Base-by-base conservation (phyloP, 2,113 vertebrate genomes). In the Nesoenas mayeri region DNA sequence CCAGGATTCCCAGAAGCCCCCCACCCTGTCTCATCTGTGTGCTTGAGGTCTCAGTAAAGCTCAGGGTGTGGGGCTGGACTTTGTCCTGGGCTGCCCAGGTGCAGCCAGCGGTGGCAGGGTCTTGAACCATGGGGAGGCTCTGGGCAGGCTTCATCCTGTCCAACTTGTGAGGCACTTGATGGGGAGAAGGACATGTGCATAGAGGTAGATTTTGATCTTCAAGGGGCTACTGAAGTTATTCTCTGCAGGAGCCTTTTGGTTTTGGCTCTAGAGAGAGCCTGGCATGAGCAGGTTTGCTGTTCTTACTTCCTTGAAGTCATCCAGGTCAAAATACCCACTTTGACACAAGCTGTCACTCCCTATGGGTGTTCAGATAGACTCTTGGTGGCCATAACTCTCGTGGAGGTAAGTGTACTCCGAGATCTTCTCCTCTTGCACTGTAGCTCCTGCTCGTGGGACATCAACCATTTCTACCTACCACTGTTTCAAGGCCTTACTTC, bases 111-210 rank as follows among this genome's bases (percentile, higher is more conserved):
- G 9, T 66, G 19, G 26, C 15, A 56, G 42, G 44, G 44, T 47
- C 44, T 18, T 47, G 44, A 47, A 47, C 18, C 44, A 47, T 19
- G 18, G 44, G 42, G 10, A 72, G 50, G 15, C 31, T 90, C 56
- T 51, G n/a, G 32, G 6, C 9, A 75, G 34, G 20, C 72, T 88
- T 77, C 9, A 38, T 51, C 48, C 15, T 32, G 77, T 22, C 5
- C n/a, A 83, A 13, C 2, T 29, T 2, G 1, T 20, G 13, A 44
- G 7, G 12, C 36, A 31, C 7, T 12, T 50, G 15, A 1, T 11
- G 40, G 10, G 15, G 15, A 47, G 36, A 73, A 78, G 31, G n/a
- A 77, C 0, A 1, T 12, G 5, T 44, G 13, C 10, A 1, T 36
- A 28, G 34, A 72, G 14, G 34, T 69, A 61, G 21, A 62, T 58